Evolutionary conservation across 1,140 invertebrate genomes (phyloP).

Genomic region (Danaus melanippus): DNA sequence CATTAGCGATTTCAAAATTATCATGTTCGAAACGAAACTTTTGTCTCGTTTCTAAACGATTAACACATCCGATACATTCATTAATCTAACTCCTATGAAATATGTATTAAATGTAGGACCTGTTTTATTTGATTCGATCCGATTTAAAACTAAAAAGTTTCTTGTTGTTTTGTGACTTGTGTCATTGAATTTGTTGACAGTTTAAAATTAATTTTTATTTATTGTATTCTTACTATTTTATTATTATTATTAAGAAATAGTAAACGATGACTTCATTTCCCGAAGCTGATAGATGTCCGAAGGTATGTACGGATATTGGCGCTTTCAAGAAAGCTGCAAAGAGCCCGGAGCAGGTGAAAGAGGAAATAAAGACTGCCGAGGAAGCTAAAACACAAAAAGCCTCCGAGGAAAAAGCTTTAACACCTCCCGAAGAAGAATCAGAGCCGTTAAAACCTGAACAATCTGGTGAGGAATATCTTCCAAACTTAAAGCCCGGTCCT

Average conservation of each 20-base stretch:
- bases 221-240: constrained; percentile 4
- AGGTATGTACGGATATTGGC: constrained; percentile 50
- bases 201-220: constrained; percentile 7
- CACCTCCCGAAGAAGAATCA: constrained; percentile 13
- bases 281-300: constrained; percentile 50
- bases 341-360: constrained; percentile 34
- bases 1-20: no score
- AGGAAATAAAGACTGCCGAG: constrained; percentile 36
- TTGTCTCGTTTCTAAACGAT: no score
- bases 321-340: constrained; percentile 52
- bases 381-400: constrained; percentile 19
- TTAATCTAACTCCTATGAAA: no score
- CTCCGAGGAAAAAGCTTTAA: constrained; percentile 7
- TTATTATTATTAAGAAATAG: constrained; percentile 6
- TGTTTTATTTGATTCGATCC: no score
- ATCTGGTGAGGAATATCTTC: constrained; percentile 57
- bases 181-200: constrained; percentile 5
- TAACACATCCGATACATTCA: no score
- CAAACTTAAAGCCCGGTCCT: constrained; percentile 76
- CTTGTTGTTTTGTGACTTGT: background rate
- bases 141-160: no score
- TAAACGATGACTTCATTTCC: constrained; percentile 42
- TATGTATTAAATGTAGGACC: no score
- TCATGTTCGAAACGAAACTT: no score
- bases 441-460: constrained; percentile 15